Evolutionary conservation across 2,113 vertebrate genomes (phyloP).

Genomic region (Bucco capensis): DNA sequence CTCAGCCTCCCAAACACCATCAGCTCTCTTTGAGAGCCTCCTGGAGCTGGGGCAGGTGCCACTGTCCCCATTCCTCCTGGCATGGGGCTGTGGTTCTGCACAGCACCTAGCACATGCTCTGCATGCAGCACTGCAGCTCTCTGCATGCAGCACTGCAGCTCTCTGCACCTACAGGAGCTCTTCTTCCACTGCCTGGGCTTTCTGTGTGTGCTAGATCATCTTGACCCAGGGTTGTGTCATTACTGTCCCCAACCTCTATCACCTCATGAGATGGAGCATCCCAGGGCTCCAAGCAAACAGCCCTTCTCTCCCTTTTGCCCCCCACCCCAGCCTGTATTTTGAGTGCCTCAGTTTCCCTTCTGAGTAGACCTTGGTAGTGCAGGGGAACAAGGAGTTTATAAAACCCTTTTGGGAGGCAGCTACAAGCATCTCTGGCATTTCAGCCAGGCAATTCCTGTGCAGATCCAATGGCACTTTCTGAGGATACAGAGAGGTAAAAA

Average conservation of each 20-base stretch:
- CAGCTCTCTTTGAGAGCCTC: background rate
- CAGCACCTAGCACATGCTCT: background rate
- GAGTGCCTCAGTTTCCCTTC: background rate
- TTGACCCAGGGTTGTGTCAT: background rate
- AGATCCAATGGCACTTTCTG: background rate
- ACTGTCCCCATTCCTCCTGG: background rate
- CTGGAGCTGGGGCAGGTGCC: background rate
- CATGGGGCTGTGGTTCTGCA: background rate
- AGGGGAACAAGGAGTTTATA: background rate
- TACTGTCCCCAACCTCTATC: background rate
- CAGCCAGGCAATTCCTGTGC: background rate
- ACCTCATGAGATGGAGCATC: accelerated
- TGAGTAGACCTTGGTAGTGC: background rate
- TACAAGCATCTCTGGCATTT: background rate
- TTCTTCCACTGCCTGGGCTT: background rate
- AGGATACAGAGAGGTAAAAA: background rate
- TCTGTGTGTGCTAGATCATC: background rate
- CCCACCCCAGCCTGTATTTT: background rate
- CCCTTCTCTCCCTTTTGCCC: background rate
- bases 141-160: background rate
- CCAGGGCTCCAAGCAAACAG: background rate
- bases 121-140: background rate
- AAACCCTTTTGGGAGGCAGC: background rate
- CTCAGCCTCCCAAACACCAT: background rate
- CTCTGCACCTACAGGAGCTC: background rate